Base-by-base conservation (phyloP, 2,888 invertebrate genomes). In the Hypercompe scribonia region DNA sequence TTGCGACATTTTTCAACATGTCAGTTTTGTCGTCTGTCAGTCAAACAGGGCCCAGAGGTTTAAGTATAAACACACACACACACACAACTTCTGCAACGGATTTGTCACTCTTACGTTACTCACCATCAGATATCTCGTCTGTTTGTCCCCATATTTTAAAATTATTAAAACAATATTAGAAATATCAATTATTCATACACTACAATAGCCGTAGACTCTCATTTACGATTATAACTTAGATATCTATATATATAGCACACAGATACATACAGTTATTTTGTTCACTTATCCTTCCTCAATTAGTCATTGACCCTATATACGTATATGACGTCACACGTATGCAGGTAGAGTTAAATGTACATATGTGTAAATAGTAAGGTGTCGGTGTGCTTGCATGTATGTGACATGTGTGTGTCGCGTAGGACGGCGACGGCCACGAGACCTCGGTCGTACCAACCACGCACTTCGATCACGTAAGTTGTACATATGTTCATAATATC, bases 361-460 rank as follows among this genome's bases (percentile, higher is more conserved):
- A 89, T 88, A 87, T 89, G 82, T 86, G 83, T 85, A 85, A 83
- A 81, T 85, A 82, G 81, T 80, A 86, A 77, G 92, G 93, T 93
- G 93, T 93, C 82, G 92, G 92, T 93, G 91, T 92, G 92, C 90
- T 88, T 92, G 93, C 93, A 93, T 93, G 94, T 91, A 87, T 89
- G 76, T 83, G 81, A 84, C 81, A 76, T 91, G 89, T 92, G 90
- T 93, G 92, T 92, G 93, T 90, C 90, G 87, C 86, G 85, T 93
- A 95, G 95, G 95, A 91, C 91, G 94, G 95, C 86, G 94, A 91
- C 87, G 95, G 95, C 58, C 93, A 88, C 90, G 94, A 93, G 94
- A 94, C 93, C 76, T 86, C 92, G 81, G 89, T 95, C 87, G 92
- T 93, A 81, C 91, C 95, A 65, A 88, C 92, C 86, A 92, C 95